Percentiles rank a stretch among this genome's conserved stretches.
Evolutionary conservation across 1,140 invertebrate species (phyloP).

Genomic region (Magallana gigas): DNA sequence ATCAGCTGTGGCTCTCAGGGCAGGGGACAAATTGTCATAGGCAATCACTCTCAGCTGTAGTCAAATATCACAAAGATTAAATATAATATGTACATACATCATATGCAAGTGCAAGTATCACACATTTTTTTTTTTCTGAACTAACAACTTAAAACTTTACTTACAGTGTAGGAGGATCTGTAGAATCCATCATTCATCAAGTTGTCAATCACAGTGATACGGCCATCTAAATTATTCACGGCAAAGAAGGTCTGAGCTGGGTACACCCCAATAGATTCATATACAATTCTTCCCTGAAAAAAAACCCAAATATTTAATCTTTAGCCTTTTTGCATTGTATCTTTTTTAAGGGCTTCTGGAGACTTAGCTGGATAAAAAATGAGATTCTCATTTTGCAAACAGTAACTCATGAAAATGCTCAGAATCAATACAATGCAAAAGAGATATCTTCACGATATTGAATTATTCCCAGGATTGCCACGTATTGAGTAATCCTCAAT

Average conservation of each 20-base stretch:
- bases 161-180: slow-evolving; percentile 44
- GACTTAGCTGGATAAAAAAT: not conserved
- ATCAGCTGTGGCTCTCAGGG: slow-evolving; percentile 51
- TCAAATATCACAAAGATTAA: not conserved
- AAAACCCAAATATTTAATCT: too few species aligned
- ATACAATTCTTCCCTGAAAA: slow-evolving; percentile 50
- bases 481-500: too few species aligned
- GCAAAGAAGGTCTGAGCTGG: slow-evolving; percentile 52
- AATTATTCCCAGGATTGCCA: too few species aligned
- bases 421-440: not conserved
- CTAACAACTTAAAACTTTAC: not conserved
- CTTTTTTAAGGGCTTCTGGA: too few species aligned
- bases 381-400: not conserved
- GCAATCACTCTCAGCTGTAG: slow-evolving; percentile 68
- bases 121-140: too few species aligned
- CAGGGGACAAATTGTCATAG: slow-evolving; percentile 65
- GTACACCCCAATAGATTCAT: slow-evolving; percentile 50
- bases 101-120: too few species aligned
- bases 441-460: not conserved
- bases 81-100: not conserved
- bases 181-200: slow-evolving; percentile 41
- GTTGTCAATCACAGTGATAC: slow-evolving; percentile 29
- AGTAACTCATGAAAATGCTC: not conserved
- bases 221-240: slow-evolving; percentile 48
- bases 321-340: too few species aligned